Percentiles rank a stretch among this genome's conserved stretches.
phyloP scores from a whole-genome alignment of 2,797 vertebrate species.

The Spizella passerina region DNA sequence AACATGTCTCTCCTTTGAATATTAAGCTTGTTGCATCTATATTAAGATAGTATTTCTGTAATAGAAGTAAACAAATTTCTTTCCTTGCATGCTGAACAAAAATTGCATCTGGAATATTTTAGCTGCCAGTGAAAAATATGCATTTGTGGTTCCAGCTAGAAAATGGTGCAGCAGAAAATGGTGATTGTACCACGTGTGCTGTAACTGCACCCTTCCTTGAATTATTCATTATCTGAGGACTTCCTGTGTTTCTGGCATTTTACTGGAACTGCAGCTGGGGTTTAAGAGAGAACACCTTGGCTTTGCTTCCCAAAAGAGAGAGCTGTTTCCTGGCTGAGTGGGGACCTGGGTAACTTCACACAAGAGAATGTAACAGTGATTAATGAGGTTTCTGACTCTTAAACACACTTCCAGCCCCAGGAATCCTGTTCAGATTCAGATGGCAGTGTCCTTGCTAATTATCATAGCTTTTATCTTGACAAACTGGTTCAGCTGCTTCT shows the following conservation, averaged over 20 bases:
- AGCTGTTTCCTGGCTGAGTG: not conserved
- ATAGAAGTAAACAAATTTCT: not conserved
- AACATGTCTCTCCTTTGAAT: not conserved
- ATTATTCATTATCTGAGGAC: not conserved
- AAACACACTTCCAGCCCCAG: not conserved
- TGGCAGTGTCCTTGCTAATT: not conserved
- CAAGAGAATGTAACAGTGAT: not conserved
- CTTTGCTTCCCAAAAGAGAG: not conserved
- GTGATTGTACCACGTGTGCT: not conserved
- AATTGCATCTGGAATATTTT: not conserved
- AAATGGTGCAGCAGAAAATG: not conserved
- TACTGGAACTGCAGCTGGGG: not conserved
- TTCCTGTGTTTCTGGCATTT: not conserved
- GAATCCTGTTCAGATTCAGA: not conserved
- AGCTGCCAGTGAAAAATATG: not conserved
- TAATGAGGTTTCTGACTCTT: not conserved
- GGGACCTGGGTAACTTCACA: not conserved
- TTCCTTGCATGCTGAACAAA: not conserved
- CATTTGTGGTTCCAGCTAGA: not conserved
- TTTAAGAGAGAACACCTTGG: not conserved
- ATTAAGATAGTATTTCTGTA: not conserved
- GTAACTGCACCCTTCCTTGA: not conserved
- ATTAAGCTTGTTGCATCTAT: not conserved
- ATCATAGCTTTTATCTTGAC: not conserved
- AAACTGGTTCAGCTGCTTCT: slow-evolving; percentile 21